phyloP scores from a whole-genome alignment of 1,140 invertebrate species.

The Listronotus bonariensis region DNA sequence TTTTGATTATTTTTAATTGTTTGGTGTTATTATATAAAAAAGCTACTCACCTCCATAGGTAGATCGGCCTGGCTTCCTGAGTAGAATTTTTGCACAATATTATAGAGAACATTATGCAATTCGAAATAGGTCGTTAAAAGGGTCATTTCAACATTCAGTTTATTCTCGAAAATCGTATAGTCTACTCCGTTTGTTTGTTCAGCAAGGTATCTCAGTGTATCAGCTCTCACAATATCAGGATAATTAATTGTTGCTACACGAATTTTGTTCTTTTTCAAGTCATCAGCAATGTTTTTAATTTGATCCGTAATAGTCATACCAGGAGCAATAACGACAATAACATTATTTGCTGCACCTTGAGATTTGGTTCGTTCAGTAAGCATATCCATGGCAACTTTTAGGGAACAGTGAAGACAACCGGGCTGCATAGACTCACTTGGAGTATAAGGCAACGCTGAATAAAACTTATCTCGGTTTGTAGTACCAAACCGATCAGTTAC shows the following conservation, averaged over 20 bases:
- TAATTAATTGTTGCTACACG: conserved; percentile 60
- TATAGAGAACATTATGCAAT: conserved; percentile 59
- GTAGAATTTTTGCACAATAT: conserved; percentile 58
- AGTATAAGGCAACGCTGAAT: conserved; percentile 60
- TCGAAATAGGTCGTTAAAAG: conserved; percentile 60
- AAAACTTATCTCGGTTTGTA: conserved; percentile 55
- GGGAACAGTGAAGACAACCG: conserved; percentile 59
- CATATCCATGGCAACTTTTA: conserved; percentile 60
- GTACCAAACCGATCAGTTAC: conserved; percentile 48
- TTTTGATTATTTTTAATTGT: background rate
- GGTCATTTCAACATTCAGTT: conserved; percentile 59
- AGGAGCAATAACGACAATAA: conserved; percentile 61
- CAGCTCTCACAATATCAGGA: conserved; percentile 52
- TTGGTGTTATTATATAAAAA: conserved; percentile 1
- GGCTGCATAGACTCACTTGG: conserved; percentile 56
- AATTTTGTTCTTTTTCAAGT: conserved; percentile 52
- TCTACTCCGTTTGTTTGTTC: conserved; percentile 56
- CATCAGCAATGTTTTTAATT: conserved; percentile 48
- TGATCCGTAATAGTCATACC: conserved; percentile 55
- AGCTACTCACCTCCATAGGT: conserved; percentile 56
- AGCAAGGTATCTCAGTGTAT: conserved; percentile 57
- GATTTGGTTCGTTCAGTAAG: conserved; percentile 55
- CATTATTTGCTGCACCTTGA: conserved; percentile 58
- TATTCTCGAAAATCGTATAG: conserved; percentile 59
- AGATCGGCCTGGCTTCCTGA: conserved; percentile 59